Percentiles rank a stretch among this genome's conserved stretches.
Evolutionary conservation across 2,113 vertebrate genomes (phyloP).

Genomic region (Telmatochromis sp.): DNA sequence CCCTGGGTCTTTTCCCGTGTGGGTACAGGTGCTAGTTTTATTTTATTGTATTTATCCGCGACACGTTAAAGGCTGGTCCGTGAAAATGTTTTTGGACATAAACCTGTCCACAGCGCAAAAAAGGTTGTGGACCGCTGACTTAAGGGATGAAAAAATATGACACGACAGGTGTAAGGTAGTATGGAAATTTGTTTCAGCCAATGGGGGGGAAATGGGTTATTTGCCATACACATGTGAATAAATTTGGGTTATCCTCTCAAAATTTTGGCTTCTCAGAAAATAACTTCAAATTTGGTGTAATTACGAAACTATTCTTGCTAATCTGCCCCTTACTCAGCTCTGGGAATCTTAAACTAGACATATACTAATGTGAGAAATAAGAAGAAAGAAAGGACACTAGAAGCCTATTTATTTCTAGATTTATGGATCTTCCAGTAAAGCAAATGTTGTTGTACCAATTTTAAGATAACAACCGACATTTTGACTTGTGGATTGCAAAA

Average conservation of each 20-base stretch:
- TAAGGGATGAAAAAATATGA: neutral
- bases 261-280: neutral
- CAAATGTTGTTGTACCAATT: neutral
- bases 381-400: neutral
- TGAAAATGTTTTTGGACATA: neutral
- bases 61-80: neutral
- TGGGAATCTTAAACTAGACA: neutral
- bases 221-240: neutral
- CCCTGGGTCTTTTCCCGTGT: neutral
- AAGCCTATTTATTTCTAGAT: neutral
- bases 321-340: neutral
- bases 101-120: rapidly evolving
- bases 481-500: neutral
- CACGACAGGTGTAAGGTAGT: neutral
- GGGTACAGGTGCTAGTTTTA: neutral
- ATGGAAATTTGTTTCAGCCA: neutral
- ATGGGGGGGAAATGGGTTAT: rapidly evolving
- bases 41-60: rapidly evolving
- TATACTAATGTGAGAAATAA: neutral
- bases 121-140: neutral
- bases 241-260: neutral
- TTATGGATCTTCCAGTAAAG: neutral
- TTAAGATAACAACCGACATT: neutral
- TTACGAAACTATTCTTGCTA: neutral
- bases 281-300: neutral